Conservation (phyloP, 2,113 vertebrate genomes). For the Dermatemys mawii region DNA sequence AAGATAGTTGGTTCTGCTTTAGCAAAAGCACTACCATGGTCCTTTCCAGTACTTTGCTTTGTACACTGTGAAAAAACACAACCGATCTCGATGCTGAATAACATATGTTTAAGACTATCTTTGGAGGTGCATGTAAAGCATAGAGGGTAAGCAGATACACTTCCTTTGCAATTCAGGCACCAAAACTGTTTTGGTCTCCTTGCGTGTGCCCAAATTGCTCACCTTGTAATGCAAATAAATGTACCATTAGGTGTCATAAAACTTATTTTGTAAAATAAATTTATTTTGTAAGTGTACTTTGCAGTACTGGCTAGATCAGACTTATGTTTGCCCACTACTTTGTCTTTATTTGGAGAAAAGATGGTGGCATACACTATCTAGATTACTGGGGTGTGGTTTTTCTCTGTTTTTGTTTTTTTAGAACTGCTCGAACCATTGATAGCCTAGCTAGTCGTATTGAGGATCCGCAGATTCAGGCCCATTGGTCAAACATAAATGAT, state of each 20-base stretch:
- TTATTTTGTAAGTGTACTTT: not conserved
- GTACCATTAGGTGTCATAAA: not conserved
- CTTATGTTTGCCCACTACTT: not conserved
- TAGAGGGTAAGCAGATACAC: not conserved
- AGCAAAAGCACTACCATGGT: not conserved
- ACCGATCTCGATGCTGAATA: not conserved
- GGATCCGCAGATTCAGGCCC: slow-evolving; percentile 98
- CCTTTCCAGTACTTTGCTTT: not conserved
- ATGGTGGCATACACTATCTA: not conserved
- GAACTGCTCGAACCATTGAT: slow-evolving; percentile 95
- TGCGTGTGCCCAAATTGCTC: not conserved
- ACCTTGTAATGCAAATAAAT: not conserved
- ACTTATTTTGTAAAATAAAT: not conserved
- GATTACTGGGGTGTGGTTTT: not conserved
- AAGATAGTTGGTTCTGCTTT: not conserved
- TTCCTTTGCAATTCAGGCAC: not conserved
- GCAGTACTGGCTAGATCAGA: not conserved
- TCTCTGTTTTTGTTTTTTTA: slow-evolving; percentile 58
- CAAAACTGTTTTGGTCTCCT: not conserved
- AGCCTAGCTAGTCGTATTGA: slow-evolving; percentile 94
- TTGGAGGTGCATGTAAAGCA: not conserved
- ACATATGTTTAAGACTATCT: not conserved
- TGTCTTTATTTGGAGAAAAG: not conserved
- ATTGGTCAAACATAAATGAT: slow-evolving; percentile 98
- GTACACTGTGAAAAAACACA: not conserved